Evolutionary conservation across 2,113 vertebrate species (phyloP), one percentile per base, ranked within the genome.

Genomic region (Pithys albifrons): DNA sequence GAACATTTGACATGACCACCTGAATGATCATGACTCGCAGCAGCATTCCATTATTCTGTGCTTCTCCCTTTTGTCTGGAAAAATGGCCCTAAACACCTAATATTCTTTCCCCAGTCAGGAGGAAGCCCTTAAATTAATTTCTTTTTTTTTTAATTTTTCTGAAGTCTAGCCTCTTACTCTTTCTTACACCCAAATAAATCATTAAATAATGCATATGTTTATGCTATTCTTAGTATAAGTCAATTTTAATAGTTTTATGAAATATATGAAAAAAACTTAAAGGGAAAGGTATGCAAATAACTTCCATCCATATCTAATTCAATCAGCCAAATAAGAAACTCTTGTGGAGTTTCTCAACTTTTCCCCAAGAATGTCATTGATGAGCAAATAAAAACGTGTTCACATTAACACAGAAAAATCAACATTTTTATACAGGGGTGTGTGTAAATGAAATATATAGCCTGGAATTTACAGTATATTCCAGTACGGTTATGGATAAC

Each of bases 391-490:
- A 41, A 78, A 88, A 82, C 85, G 46, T 16, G 18, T 14, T 65
- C 43, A 29, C n/a, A n/a, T 83, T 85, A 80, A 65, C 43, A 73
- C 19, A 86, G 86, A 93, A 95, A 52, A 88, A 71, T 48, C 25
- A 91, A 82, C 67, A 64, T 71, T 89, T 84, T 73, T 83, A 58
- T 48, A 83, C 25, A 70, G 55, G 31, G 72, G 59, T 2, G 0
- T 58, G 28, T 58, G 20, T 51, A 93, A 91, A 58, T 88, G 65
- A 88, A 94, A 94, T 37, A 62, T 29, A 79, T 19, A 89, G 45
- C 55, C 76, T 66, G 73, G 72, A 94, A 92, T 95, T 90, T 85
- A 90, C 77, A 83, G 45, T 72, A 71, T 64, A 23, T 92, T 76
- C 79, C 86, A 81, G 88, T 59, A 55, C 3, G 8, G 74, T 89